Conservation (phyloP, 2,113 vertebrate species). For the Ptilonorhynchus violaceus region DNA sequence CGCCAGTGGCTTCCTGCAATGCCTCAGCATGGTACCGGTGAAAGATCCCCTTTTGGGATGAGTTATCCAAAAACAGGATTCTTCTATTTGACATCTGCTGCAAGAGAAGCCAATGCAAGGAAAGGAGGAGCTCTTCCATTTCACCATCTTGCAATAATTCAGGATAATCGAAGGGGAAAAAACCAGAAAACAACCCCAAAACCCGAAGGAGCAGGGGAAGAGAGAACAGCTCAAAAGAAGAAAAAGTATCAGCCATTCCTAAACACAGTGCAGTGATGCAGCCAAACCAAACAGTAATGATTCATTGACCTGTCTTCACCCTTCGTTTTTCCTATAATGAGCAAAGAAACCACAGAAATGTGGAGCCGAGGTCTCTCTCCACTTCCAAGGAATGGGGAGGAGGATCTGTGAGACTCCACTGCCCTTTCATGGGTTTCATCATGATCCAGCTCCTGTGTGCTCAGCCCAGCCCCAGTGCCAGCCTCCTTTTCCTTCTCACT, state of each 20-base stretch:
- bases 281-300: constrained; percentile 70
- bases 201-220: constrained; percentile 1
- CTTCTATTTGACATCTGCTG: constrained; percentile 62
- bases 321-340: constrained; percentile 58
- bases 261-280: background rate
- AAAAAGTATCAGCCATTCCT: constrained; percentile 47
- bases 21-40: background rate
- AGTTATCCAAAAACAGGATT: background rate
- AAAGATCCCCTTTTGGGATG: background rate
- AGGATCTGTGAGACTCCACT: background rate
- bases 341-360: constrained; percentile 59
- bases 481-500: background rate
- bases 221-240: constrained; percentile 26
- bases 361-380: background rate
- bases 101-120: background rate
- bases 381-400: background rate
- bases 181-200: constrained; percentile 40
- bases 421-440: background rate
- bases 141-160: constrained; percentile 71
- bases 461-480: background rate
- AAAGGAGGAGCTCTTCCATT: constrained; percentile 32
- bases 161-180: background rate
- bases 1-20: background rate
- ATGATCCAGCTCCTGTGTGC: background rate
- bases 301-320: constrained; percentile 70